Conservation (phyloP, 2,797 vertebrate genomes). For the Naso thynnoides region DNA sequence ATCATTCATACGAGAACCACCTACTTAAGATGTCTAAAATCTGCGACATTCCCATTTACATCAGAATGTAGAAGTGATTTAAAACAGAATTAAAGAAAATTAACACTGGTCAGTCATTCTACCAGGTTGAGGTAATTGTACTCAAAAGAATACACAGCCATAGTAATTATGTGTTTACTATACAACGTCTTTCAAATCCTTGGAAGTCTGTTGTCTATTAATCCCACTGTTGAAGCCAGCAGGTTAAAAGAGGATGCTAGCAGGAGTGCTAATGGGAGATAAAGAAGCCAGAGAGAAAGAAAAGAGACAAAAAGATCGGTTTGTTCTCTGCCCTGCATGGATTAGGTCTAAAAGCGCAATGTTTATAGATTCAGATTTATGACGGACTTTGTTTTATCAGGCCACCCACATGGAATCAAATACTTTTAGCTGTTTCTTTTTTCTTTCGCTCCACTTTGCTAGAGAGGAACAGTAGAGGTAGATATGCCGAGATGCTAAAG, state of each 20-base stretch:
- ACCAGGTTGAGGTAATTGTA: background rate
- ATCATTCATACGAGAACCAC: background rate
- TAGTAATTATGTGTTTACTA: background rate
- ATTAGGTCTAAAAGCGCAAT: slow-evolving; percentile 68
- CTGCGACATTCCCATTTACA: background rate
- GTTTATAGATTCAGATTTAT: slow-evolving; percentile 74
- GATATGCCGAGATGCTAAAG: slow-evolving; percentile 3
- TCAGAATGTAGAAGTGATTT: background rate
- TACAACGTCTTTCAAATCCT: background rate
- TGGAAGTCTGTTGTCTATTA: background rate
- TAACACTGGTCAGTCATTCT: background rate
- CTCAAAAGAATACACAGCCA: background rate
- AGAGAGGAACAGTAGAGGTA: slow-evolving; percentile 9
- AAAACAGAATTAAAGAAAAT: background rate
- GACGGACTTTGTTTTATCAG: slow-evolving; percentile 73
- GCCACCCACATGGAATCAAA: slow-evolving; percentile 72
- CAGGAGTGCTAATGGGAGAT: slow-evolving; percentile 8
- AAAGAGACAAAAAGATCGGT: slow-evolving; percentile 37
- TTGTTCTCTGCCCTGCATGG: slow-evolving; percentile 48
- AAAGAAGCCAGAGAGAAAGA: slow-evolving; percentile 5
- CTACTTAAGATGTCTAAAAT: background rate
- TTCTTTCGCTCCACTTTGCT: slow-evolving; percentile 27
- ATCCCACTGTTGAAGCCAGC: slow-evolving; percentile 24
- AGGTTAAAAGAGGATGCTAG: slow-evolving; percentile 22
- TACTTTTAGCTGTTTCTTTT: slow-evolving; percentile 42